Evolutionary conservation across 2,888 invertebrate species (phyloP), one percentile per base, ranked within the genome.

Genomic region (Marasmarcha lunaedactyla): DNA sequence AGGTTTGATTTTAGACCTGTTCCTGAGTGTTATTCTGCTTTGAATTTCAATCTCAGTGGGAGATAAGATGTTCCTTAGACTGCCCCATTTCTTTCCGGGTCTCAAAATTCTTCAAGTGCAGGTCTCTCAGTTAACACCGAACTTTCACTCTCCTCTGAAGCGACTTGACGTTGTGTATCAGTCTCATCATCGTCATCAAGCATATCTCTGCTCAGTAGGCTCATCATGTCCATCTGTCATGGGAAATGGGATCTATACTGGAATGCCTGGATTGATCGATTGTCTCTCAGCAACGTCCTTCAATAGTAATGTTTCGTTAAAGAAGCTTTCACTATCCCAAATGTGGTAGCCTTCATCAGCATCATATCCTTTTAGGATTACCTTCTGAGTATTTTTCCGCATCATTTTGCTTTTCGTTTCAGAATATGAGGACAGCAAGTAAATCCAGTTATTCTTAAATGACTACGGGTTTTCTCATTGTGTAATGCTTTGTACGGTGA

Each of bases 401-500:
- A 49, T 2, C 15, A 42, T 50, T 13, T 15, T 45, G 14, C 47
- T 33, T 25, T 38, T 46, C 39, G 42, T 39, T 33, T 44, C 43
- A 9, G 49, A 7, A 51, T 30, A 42, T 43, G 41, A 9, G 34
- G 37, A 33, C 39, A 44, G 14, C 43, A 40, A 11, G 14, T 1
- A 6, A 12, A n/a, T 1, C 39, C 27, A 11, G 35, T 45, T 34
- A 34, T 36, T 39, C 9, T 46, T 43, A 40, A 42, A 33, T 12
- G 48, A 38, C 42, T 42, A 15, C 12, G 1, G 2, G 33, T 26
- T 35, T 39, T 46, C 39, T 44, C 42, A 25, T 37, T 40, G 38
- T 37, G 44, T 54, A 53, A 58, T n/a, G 54, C 35, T 36, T 60
- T 55, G 45, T 44, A 55, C 14, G 57, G 55, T 33, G 50, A 49